phyloP scores from a whole-genome alignment of 2,888 invertebrate species.

The Formica aserva region DNA sequence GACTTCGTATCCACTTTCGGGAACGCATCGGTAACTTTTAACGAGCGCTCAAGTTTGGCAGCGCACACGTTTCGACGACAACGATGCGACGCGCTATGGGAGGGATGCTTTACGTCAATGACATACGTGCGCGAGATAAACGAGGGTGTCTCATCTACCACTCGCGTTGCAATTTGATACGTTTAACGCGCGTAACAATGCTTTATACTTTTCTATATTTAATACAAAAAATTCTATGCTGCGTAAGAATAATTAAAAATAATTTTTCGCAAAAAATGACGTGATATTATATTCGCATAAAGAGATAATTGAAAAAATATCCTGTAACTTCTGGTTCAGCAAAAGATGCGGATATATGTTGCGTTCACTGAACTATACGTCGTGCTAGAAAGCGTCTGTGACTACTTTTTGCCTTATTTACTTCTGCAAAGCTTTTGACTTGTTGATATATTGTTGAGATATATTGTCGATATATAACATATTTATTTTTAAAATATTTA shows the following conservation, averaged over 20 bases:
- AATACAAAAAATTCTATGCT: neutral
- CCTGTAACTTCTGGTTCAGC: neutral
- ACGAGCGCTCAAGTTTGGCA: conserved; percentile 66
- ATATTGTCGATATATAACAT: neutral
- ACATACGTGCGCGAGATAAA: neutral
- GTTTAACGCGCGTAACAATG: neutral
- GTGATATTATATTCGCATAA: neutral
- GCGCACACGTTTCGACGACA: conserved; percentile 36
- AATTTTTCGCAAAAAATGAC: neutral
- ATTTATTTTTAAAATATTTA: neutral
- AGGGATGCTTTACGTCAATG: neutral
- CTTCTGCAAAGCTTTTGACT: neutral
- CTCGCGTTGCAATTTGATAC: neutral
- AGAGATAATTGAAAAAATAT: neutral
- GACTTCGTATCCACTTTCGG: conserved; percentile 62
- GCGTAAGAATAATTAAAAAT: neutral
- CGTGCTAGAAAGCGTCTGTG: neutral
- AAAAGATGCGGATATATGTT: neutral
- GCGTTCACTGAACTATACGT: neutral
- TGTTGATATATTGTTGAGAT: neutral
- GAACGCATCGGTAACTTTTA: conserved; percentile 68
- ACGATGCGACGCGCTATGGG: conserved; percentile 22
- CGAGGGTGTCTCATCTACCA: neutral
- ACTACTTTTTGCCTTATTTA: neutral
- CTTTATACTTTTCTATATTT: neutral